Conservation (phyloP, 2,797 vertebrate species). For the Squalus acanthias region DNA sequence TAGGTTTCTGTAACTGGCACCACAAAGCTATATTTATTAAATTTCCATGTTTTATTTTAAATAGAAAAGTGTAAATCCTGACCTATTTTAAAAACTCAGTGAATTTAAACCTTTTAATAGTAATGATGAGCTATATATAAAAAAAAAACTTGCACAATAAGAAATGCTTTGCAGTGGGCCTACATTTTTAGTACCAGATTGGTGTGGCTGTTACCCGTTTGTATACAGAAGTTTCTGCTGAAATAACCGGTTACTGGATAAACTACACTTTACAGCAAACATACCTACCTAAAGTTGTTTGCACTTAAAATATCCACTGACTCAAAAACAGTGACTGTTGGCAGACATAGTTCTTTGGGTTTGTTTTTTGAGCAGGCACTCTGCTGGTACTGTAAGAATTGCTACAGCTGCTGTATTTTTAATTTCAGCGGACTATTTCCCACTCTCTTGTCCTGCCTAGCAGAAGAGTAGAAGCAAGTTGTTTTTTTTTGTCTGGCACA, state of each 20-base stretch:
- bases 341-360: neutral
- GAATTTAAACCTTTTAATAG: neutral
- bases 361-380: neutral
- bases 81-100: neutral
- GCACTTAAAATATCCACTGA: neutral
- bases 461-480: neutral
- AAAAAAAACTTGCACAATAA: neutral
- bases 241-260: neutral
- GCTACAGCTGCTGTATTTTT: neutral
- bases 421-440: neutral
- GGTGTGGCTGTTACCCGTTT: neutral
- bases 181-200: neutral
- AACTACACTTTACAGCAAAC: neutral
- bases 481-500: neutral
- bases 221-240: neutral
- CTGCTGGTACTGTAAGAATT: neutral
- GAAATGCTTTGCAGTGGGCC: neutral
- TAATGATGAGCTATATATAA: neutral
- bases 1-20: neutral
- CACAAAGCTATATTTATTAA: neutral
- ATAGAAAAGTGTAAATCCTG: neutral
- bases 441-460: neutral
- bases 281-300: neutral
- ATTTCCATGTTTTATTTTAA: neutral
- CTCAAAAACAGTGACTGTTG: neutral